A percentile compares a stretch with the other conserved stretches of the same genome.
Conservation (phyloP, 2,888 invertebrate genomes). For the Cephus rjabovi region DNA sequence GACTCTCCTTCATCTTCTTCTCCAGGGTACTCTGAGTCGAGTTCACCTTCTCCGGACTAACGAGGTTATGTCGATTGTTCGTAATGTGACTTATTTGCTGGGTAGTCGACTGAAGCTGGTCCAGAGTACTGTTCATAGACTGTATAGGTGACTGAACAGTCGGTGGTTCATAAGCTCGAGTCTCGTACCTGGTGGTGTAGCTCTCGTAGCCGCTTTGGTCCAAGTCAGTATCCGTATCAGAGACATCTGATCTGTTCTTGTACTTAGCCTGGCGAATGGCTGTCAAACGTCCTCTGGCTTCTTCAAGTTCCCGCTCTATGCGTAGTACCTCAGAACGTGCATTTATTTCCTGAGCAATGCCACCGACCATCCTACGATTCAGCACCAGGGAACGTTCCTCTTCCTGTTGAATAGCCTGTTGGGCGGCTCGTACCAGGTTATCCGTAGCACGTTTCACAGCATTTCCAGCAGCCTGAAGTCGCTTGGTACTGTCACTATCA, state of each 20-base stretch:
- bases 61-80: slow-evolving; percentile 48
- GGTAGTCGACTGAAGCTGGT: slow-evolving; percentile 42
- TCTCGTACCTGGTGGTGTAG: slow-evolving; percentile 68
- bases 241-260: slow-evolving; percentile 73
- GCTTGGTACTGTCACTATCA: slow-evolving; percentile 91
- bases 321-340: slow-evolving; percentile 91
- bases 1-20: slow-evolving; percentile 51
- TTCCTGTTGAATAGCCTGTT: slow-evolving; percentile 90
- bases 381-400: slow-evolving; percentile 93
- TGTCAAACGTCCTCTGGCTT: slow-evolving; percentile 89
- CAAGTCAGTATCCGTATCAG: slow-evolving; percentile 75
- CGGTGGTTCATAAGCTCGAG: slow-evolving; percentile 70
- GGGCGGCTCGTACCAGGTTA: slow-evolving; percentile 94
- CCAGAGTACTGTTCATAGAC: slow-evolving; percentile 40
- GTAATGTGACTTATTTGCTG: slow-evolving; percentile 47
- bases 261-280: slow-evolving; percentile 95
- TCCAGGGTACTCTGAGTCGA: slow-evolving; percentile 59
- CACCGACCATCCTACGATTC: slow-evolving; percentile 94
- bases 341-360: slow-evolving; percentile 95
- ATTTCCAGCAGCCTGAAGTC: slow-evolving; percentile 93
- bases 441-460: slow-evolving; percentile 98
- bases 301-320: slow-evolving; percentile 94
- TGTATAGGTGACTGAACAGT: slow-evolving; percentile 47
- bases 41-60: slow-evolving; percentile 60
- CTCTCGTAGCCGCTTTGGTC: slow-evolving; percentile 67